These are phyloP conservation scores for Epinotia bilunana DNA, from an alignment of 2,888 invertebrate genomes.

Conservation along the genomic window DNA sequence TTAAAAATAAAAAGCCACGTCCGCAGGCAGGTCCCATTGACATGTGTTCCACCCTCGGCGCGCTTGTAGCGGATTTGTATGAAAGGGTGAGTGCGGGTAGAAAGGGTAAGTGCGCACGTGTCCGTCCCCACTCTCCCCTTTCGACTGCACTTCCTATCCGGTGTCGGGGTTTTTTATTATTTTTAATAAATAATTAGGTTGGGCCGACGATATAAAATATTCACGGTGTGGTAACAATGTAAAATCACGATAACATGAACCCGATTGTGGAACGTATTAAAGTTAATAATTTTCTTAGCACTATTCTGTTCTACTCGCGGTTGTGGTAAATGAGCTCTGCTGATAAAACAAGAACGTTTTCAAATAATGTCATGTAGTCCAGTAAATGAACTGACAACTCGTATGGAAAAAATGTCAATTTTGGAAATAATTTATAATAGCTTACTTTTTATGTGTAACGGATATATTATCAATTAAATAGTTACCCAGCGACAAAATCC, in stretches of 20 bases:
- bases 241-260: slow-evolving; percentile 1
- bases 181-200: slow-evolving; percentile 29
- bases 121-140: slow-evolving; percentile 45
- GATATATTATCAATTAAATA: too few species aligned
- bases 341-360: too few species aligned
- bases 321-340: too few species aligned
- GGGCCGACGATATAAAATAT: slow-evolving; percentile 1
- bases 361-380: too few species aligned
- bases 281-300: not conserved
- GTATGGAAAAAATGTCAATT: too few species aligned
- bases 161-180: slow-evolving; percentile 33
- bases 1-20: slow-evolving; percentile 18
- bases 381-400: too few species aligned
- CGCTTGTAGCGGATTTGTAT: slow-evolving; percentile 33
- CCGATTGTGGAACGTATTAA: not conserved
- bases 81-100: slow-evolving; percentile 30
- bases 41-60: slow-evolving; percentile 29
- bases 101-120: slow-evolving; percentile 56
- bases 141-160: slow-evolving; percentile 45
- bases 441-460: too few species aligned
- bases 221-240: not conserved
- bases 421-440: too few species aligned
- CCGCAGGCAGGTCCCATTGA: slow-evolving; percentile 32
- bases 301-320: not conserved
- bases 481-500: too few species aligned